Conservation (phyloP, 2,113 vertebrate species). For the Todiramphus chloris region DNA sequence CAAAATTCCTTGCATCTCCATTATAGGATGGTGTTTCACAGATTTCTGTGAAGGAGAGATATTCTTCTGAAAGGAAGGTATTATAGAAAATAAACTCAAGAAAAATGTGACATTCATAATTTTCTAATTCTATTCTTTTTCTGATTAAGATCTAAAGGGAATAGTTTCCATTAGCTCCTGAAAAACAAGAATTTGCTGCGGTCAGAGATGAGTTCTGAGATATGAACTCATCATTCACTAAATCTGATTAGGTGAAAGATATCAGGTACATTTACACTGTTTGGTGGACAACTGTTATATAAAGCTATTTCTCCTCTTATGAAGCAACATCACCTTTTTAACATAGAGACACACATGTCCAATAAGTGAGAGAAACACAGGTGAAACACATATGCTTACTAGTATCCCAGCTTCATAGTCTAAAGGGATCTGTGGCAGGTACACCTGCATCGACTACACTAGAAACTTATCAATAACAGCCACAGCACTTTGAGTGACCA, state of each 20-base stretch:
- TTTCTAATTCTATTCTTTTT: not conserved
- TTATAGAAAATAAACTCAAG: not conserved
- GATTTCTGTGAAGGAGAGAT: not conserved
- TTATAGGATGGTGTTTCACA: not conserved
- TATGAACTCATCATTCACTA: not conserved
- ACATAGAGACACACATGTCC: not conserved
- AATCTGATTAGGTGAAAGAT: not conserved
- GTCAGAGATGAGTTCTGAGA: not conserved
- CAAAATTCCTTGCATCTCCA: not conserved
- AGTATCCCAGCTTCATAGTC: not conserved
- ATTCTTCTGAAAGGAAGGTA: not conserved
- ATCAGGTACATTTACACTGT: not conserved
- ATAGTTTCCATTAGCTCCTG: not conserved
- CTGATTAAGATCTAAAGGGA: not conserved
- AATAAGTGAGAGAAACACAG: not conserved
- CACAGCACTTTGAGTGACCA: too few species aligned
- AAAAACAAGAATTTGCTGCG: not conserved
- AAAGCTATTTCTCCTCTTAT: not conserved
- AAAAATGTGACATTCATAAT: not conserved
- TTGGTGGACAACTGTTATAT: not conserved
- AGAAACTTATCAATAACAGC: too few species aligned
- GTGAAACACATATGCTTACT: not conserved
- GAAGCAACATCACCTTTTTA: not conserved
- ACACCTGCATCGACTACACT: too few species aligned
- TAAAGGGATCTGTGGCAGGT: not conserved